Conservation (phyloP, 1,140 invertebrate species). For the Melipona quadrifasciata region DNA sequence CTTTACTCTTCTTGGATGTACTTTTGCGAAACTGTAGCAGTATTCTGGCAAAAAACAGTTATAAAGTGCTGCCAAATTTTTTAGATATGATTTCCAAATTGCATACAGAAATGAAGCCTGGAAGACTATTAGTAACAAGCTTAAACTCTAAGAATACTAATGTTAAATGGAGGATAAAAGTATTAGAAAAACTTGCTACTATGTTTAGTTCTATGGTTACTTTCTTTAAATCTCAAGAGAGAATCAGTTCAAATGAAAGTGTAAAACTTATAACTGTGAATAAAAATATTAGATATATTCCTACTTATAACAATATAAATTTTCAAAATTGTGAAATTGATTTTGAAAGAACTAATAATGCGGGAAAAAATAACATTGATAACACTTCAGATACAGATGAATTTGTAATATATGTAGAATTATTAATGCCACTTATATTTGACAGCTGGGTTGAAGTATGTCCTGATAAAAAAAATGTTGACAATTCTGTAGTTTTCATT, state of each 20-base stretch:
- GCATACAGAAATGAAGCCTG: constrained; percentile 84
- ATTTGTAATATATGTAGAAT: constrained; percentile 82
- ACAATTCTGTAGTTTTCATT: constrained; percentile 77
- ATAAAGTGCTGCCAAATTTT: constrained; percentile 89
- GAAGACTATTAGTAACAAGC: constrained; percentile 85
- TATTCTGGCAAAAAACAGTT: constrained; percentile 85
- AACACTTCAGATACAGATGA: constrained; percentile 59
- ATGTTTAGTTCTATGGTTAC: constrained; percentile 82
- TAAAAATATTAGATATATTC: constrained; percentile 55
- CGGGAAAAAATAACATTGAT: constrained; percentile 18
- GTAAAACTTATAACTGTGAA: constrained; percentile 42
- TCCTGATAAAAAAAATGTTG: constrained; percentile 76
- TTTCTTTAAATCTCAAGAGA: constrained; percentile 15
- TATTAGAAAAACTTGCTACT: constrained; percentile 85
- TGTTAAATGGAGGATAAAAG: constrained; percentile 89
- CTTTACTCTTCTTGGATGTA: constrained; percentile 88
- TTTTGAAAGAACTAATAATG: constrained; percentile 53
- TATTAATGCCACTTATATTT: constrained; percentile 86
- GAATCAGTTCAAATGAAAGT: neutral
- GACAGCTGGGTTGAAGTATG: constrained; percentile 89
- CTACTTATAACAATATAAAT: constrained; percentile 61
- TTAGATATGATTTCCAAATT: constrained; percentile 90
- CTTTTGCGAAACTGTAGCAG: constrained; percentile 84
- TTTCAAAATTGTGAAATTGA: constrained; percentile 62
- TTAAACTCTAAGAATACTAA: constrained; percentile 86